Evolutionary conservation across 2,888 invertebrate species (phyloP).

Genomic region (Conchocele bisecta): DNA sequence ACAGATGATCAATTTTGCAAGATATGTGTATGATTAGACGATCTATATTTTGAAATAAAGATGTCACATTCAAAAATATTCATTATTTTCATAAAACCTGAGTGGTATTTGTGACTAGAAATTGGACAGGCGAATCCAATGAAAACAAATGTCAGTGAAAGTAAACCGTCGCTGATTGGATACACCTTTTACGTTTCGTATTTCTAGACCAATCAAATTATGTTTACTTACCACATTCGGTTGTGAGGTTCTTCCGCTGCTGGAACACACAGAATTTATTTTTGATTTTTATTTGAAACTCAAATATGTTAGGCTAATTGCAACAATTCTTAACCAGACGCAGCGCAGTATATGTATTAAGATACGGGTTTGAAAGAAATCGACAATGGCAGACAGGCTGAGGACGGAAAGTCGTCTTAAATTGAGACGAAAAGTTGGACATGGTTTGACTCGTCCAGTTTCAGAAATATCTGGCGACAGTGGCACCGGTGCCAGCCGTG

Average conservation of each 20-base stretch:
- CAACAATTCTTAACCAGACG: too few relatives aligned
- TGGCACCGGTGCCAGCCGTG: conserved; percentile 40
- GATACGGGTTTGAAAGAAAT: not conserved
- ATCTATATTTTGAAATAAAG: not conserved
- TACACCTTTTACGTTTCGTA: conserved; percentile 8
- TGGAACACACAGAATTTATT: conserved; percentile 21
- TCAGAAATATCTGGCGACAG: too few relatives aligned
- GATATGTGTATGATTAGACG: not conserved
- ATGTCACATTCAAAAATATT: conserved; percentile 7
- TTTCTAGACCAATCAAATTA: conserved; percentile 43
- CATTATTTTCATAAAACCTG: not conserved
- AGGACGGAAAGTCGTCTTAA: conserved; percentile 43
- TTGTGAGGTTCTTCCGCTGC: conserved; percentile 56
- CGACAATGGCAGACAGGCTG: conserved; percentile 57
- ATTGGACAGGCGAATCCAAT: conserved; percentile 46
- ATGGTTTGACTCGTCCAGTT: too few relatives aligned
- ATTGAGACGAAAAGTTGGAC: conserved; percentile 38
- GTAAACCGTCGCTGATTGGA: conserved; percentile 52
- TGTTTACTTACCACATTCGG: conserved; percentile 31
- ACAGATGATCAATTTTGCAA: not conserved
- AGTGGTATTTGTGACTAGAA: not conserved
- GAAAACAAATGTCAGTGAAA: conserved; percentile 59
- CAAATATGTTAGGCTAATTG: too few relatives aligned
- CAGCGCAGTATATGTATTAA: too few relatives aligned
- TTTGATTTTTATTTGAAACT: conserved; percentile 3